Evolutionary conservation across 2,113 vertebrate genomes (phyloP).

Genomic region (Salminus brasiliensis): DNA sequence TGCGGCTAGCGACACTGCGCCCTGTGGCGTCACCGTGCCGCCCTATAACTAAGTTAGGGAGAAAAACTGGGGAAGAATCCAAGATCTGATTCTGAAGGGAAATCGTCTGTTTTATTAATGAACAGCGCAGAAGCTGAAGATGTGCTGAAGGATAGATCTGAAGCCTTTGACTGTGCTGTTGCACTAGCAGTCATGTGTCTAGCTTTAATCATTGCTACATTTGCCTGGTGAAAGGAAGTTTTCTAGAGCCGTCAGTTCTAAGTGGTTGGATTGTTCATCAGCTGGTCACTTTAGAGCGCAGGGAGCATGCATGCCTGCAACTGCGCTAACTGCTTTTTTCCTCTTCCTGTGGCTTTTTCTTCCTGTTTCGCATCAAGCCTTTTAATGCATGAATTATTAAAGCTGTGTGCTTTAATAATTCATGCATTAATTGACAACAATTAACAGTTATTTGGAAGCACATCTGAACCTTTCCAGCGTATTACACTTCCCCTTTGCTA

Average conservation of each 20-base stretch:
- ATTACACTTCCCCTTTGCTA: background rate
- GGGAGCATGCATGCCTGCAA: background rate
- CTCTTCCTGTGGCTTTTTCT: background rate
- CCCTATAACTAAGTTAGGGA: too few relatives aligned
- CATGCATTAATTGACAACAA: background rate
- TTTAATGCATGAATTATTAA: constrained; percentile 6
- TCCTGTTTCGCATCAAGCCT: background rate
- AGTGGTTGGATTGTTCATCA: constrained; percentile 19
- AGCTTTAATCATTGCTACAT: background rate
- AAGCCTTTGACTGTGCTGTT: background rate
- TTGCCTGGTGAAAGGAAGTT: background rate
- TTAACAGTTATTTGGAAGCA: background rate
- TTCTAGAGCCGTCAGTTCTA: background rate
- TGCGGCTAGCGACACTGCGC: too few relatives aligned
- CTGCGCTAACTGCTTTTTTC: background rate
- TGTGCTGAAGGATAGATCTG: background rate
- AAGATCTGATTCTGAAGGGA: too few relatives aligned
- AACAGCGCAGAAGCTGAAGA: background rate
- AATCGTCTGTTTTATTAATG: too few relatives aligned
- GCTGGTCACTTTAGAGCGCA: background rate
- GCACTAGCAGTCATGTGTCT: background rate
- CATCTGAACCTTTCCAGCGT: background rate
- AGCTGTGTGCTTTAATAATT: too few relatives aligned
- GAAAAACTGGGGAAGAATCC: too few relatives aligned
- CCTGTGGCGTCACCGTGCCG: too few relatives aligned